These are phyloP conservation scores for Melinaea menophilus DNA, from an alignment of 2,888 invertebrate genomes.

Conservation along the genomic window DNA sequence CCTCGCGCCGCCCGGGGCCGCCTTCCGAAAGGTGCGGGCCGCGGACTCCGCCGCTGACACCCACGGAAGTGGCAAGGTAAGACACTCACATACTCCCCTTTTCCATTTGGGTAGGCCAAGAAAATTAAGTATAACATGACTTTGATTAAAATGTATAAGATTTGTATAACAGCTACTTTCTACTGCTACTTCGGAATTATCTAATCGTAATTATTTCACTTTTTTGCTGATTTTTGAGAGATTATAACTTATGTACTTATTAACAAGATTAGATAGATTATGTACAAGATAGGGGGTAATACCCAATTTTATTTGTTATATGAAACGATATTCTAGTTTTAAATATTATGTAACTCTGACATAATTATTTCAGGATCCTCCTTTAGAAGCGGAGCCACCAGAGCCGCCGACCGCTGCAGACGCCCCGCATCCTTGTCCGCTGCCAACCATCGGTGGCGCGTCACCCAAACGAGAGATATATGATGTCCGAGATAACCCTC, in stretches of 20 bases:
- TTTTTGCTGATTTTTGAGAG: too few relatives aligned
- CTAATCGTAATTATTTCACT: too few relatives aligned
- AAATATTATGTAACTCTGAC: not conserved
- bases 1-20: constrained; percentile 71
- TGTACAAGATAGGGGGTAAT: too few relatives aligned
- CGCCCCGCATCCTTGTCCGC: constrained; percentile 60
- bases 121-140: too few relatives aligned
- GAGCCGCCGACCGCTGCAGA: constrained; percentile 64
- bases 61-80: constrained; percentile 72
- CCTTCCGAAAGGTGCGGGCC: constrained; percentile 75
- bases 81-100: not conserved
- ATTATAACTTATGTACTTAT: too few relatives aligned
- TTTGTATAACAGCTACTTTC: too few relatives aligned
- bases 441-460: constrained; percentile 67
- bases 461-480: constrained; percentile 67
- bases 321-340: not conserved
- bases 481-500: constrained; percentile 60
- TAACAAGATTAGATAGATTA: too few relatives aligned
- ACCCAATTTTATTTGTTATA: not conserved
- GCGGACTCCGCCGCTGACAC: constrained; percentile 63
- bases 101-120: too few relatives aligned
- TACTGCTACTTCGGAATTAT: too few relatives aligned
- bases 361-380: constrained; percentile 58
- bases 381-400: constrained; percentile 53
- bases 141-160: too few relatives aligned